Percentiles rank a stretch among this genome's conserved stretches.
phyloP scores from a whole-genome alignment of 1,140 invertebrate species.

The Trichogramma pretiosum region DNA sequence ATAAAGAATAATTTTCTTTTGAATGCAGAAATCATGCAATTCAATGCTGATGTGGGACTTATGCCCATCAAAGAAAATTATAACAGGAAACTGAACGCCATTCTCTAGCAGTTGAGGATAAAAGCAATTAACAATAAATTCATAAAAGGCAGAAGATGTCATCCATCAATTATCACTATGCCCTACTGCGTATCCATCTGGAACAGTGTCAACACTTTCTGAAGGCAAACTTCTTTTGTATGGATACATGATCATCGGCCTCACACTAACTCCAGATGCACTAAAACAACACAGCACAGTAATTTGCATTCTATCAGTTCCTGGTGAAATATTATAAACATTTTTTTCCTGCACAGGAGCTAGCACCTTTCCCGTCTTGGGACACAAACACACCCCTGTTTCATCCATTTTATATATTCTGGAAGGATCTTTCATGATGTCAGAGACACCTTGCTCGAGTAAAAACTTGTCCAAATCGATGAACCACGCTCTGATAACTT shows the following conservation, averaged over 20 bases:
- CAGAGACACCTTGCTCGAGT: conserved; percentile 14
- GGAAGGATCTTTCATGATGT: conserved; percentile 26
- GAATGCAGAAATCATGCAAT: conserved; percentile 25
- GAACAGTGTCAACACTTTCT: conserved; percentile 23
- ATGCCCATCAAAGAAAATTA: conserved; percentile 37
- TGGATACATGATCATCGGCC: conserved; percentile 21
- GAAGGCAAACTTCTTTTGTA: conserved; percentile 21
- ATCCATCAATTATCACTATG: conserved; percentile 34
- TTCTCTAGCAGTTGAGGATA: conserved; percentile 27
- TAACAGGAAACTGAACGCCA: conserved; percentile 27
- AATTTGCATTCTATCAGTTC: conserved; percentile 7
- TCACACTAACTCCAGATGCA: conserved; percentile 4
- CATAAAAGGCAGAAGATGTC: conserved; percentile 33
- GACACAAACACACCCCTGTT: conserved; percentile 29
- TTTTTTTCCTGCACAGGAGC: conserved; percentile 24
- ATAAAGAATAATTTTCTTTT: neutral
- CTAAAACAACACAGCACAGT: conserved; percentile 12
- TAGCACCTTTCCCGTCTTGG: conserved; percentile 30
- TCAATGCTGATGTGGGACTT: conserved; percentile 26
- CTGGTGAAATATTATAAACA: conserved; percentile 15
- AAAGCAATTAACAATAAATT: conserved; percentile 33
- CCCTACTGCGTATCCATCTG: conserved; percentile 32
- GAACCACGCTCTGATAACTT: conserved; percentile 27
- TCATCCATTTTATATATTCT: conserved; percentile 35
- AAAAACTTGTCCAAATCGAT: conserved; percentile 18